These are phyloP conservation scores for Tinamus major DNA, from an alignment of 2,797 vertebrate species.

Conservation along the genomic window DNA sequence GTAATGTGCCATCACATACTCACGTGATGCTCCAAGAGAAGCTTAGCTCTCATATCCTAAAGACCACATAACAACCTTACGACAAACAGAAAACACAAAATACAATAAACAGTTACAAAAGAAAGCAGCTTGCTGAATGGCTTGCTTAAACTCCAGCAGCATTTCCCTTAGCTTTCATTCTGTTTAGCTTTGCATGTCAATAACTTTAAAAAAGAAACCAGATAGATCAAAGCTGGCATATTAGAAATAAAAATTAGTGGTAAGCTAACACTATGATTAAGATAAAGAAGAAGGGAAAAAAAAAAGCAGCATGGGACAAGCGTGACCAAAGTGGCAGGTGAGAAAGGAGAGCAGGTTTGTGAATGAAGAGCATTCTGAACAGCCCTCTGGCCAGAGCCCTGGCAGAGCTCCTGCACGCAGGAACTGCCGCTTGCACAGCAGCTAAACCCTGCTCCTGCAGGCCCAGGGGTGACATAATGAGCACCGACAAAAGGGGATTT, in stretches of 20 bases:
- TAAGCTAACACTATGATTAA: neutral
- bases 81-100: neutral
- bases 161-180: neutral
- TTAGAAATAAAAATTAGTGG: neutral
- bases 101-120: neutral
- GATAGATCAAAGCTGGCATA: neutral
- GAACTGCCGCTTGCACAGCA: neutral
- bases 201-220: neutral
- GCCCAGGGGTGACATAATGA: neutral
- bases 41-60: neutral
- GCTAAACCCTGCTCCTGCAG: neutral
- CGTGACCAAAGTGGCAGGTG: neutral
- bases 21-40: neutral
- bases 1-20: neutral
- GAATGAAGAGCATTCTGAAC: conserved; percentile 3
- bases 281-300: neutral
- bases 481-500: neutral
- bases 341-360: neutral
- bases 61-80: neutral
- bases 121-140: neutral
- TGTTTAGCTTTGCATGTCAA: neutral
- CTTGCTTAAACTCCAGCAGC: neutral
- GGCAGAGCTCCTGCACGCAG: neutral
- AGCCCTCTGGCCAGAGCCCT: neutral
- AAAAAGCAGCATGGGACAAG: neutral